Percentiles rank a stretch among this genome's conserved stretches.
Conservation (phyloP, 2,113 vertebrate genomes). For the Phoenicopterus ruber region DNA sequence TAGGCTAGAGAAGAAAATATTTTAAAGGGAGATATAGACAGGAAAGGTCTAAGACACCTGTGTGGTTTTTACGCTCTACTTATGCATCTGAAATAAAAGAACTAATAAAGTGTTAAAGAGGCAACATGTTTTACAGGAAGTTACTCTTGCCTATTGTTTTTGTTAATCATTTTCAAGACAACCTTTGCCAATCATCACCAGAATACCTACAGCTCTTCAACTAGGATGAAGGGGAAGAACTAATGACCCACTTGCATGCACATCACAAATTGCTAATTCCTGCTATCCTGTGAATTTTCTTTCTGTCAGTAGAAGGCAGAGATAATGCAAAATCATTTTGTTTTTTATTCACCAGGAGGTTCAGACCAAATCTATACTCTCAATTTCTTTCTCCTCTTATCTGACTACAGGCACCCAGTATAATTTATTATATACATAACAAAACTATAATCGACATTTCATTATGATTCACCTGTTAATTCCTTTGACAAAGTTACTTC, state of each 20-base stretch:
- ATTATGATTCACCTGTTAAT: not conserved
- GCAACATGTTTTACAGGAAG: not conserved
- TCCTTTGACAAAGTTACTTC: not conserved
- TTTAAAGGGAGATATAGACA: not conserved
- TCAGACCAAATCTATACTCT: not conserved
- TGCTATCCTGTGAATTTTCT: not conserved
- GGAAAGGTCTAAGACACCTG: not conserved
- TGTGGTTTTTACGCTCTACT: not conserved
- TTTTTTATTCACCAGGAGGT: not conserved
- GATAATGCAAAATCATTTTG: not conserved
- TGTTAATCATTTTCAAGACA: not conserved
- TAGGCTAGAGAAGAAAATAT: not conserved
- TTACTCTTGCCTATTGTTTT: not conserved
- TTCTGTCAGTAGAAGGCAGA: not conserved
- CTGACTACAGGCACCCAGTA: not conserved
- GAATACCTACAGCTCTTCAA: not conserved
- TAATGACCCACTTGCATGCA: accelerated
- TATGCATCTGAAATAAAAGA: not conserved
- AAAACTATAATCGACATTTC: not conserved
- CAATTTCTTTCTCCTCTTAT: not conserved
- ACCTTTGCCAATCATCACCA: not conserved
- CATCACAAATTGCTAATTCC: not conserved
- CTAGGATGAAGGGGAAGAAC: not conserved
- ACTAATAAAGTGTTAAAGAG: not conserved
- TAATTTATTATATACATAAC: not conserved